Conservation (phyloP, 2,113 vertebrate species). For the Rhinolophus sinicus region DNA sequence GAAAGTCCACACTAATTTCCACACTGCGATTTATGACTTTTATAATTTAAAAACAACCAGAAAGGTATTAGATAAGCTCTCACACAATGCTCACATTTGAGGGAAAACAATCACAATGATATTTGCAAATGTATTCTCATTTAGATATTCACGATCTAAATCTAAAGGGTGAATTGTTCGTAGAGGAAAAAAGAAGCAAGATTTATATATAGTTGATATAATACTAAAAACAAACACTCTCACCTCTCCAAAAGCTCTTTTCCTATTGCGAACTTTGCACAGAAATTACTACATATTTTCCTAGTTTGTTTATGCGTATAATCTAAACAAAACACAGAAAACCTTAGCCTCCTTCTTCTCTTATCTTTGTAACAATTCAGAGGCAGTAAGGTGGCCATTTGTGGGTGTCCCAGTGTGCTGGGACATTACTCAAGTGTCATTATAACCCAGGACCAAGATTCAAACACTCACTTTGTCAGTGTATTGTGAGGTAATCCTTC, state of each 20-base stretch:
- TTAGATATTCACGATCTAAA: background rate
- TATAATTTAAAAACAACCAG: background rate
- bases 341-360: background rate
- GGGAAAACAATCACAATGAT: background rate
- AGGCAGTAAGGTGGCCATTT: background rate
- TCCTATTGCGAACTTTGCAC: background rate
- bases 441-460: background rate
- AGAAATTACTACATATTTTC: background rate
- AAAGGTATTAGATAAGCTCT: background rate
- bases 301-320: background rate
- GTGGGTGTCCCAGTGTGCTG: background rate
- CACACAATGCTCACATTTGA: background rate
- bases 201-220: background rate
- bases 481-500: background rate
- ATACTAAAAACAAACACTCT: background rate
- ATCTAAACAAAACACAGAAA: constrained; percentile 38
- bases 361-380: background rate
- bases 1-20: background rate
- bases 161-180: background rate
- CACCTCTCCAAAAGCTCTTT: background rate
- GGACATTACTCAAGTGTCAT: background rate
- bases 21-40: background rate
- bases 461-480: background rate
- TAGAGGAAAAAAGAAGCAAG: background rate
- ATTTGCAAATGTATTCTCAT: background rate